Evolutionary conservation across 1,140 invertebrate genomes (phyloP).

Genomic region (Holcopasites calliopsidis): DNA sequence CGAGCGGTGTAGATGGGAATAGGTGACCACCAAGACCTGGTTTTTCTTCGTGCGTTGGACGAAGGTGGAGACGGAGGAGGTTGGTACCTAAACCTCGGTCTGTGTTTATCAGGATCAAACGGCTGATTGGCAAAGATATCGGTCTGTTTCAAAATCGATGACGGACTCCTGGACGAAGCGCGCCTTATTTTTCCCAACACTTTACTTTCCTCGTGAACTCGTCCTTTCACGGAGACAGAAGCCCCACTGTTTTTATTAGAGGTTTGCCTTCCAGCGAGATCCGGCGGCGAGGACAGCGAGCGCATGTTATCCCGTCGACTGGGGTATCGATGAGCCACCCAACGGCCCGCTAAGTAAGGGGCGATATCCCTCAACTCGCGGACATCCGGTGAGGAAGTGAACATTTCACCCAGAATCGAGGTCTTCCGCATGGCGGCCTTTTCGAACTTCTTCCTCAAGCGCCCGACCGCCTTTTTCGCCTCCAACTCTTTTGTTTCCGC

Average conservation of each 20-base stretch:
- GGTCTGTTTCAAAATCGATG: conserved; percentile 83
- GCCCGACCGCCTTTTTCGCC: conserved; percentile 82
- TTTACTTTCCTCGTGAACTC: conserved; percentile 10
- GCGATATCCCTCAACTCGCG: conserved; percentile 88
- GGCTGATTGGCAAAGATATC: conserved; percentile 82
- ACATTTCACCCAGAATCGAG: conserved; percentile 88
- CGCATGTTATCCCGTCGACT: conserved; percentile 83
- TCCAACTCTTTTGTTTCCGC: conserved; percentile 73
- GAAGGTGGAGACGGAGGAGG: conserved; percentile 79
- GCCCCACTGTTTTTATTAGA: neutral
- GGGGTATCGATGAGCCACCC: conserved; percentile 88
- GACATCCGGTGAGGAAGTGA: conserved; percentile 89
- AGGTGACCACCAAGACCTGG: conserved; percentile 77
- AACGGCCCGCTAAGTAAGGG: conserved; percentile 86
- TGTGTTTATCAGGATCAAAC: conserved; percentile 87
- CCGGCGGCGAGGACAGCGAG: conserved; percentile 81
- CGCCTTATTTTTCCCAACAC: conserved; percentile 1
- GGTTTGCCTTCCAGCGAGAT: conserved; percentile 61
- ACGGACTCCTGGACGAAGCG: conserved; percentile 66
- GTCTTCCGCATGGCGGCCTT: conserved; percentile 71
- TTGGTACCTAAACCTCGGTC: conserved; percentile 88
- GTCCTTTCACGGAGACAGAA: neutral
- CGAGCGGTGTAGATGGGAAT: conserved; percentile 81
- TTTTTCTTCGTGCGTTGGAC: conserved; percentile 69
- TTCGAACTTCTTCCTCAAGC: conserved; percentile 86